phyloP scores from a whole-genome alignment of 2,113 vertebrate species.

The Sarotherodon lohbergeri region DNA sequence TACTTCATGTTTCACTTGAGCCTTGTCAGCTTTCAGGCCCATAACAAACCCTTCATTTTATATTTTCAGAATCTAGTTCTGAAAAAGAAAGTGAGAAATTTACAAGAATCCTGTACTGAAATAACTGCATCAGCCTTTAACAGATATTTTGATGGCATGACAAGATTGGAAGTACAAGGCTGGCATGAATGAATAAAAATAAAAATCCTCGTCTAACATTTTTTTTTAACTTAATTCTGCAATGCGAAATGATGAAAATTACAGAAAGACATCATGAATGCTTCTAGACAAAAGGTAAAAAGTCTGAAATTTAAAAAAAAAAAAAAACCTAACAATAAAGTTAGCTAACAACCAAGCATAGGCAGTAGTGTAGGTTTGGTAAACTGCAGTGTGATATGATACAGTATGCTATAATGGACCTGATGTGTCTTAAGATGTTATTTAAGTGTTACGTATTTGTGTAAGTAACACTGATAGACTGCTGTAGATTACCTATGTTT shows the following conservation, averaged over 20 bases:
- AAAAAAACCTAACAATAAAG: background rate
- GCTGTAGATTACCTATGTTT: conserved; percentile 14
- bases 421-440: background rate
- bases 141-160: background rate
- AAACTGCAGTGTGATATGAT: background rate
- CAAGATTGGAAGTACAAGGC: background rate
- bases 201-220: background rate
- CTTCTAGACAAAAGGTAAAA: background rate
- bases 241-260: background rate
- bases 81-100: background rate
- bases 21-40: background rate
- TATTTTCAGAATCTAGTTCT: background rate
- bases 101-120: background rate
- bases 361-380: background rate
- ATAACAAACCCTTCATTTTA: background rate
- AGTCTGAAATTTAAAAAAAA: background rate
- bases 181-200: background rate
- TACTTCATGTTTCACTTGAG: background rate
- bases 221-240: background rate
- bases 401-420: background rate
- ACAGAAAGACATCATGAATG: background rate
- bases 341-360: background rate
- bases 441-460: background rate
- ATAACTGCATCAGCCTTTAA: background rate
- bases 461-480: conserved; percentile 13